Conservation (phyloP, 2,888 invertebrate genomes). For the Drosophila siamana region DNA sequence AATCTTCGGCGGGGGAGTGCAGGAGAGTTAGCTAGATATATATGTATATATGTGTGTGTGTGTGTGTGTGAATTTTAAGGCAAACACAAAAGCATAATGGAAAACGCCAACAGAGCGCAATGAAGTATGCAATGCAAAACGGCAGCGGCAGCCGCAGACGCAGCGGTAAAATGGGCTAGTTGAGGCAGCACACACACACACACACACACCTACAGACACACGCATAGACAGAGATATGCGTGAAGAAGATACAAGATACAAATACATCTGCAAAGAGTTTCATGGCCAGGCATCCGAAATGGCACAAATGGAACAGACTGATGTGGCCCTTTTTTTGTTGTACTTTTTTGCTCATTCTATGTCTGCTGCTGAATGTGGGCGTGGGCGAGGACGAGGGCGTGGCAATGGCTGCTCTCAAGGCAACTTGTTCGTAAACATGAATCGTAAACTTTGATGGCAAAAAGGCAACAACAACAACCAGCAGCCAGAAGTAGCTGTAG, state of each 20-base stretch:
- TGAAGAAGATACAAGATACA: slow-evolving; percentile 9
- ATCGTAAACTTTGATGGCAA: slow-evolving; percentile 52
- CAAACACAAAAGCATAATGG: slow-evolving; percentile 74
- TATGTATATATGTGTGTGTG: slow-evolving; percentile 9
- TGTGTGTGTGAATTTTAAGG: slow-evolving; percentile 61
- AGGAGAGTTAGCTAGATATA: slow-evolving; percentile 3
- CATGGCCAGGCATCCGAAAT: slow-evolving; percentile 42
- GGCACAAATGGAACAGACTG: slow-evolving; percentile 33
- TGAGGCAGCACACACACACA: slow-evolving; percentile 24
- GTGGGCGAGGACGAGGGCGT: slow-evolving; percentile 30
- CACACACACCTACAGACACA: background rate
- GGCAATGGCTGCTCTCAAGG: slow-evolving; percentile 47
- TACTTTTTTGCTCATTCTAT: background rate
- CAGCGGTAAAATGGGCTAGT: slow-evolving; percentile 53
- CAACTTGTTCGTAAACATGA: slow-evolving; percentile 48
- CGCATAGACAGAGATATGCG: slow-evolving; percentile 3
- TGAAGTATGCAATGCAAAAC: slow-evolving; percentile 69
- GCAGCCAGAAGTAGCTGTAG: slow-evolving; percentile 3
- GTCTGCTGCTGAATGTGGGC: slow-evolving; percentile 25
- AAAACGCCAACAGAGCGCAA: slow-evolving; percentile 76
- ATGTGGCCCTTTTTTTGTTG: slow-evolving; percentile 9
- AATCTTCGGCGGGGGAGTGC: background rate
- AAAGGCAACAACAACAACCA: slow-evolving; percentile 2
- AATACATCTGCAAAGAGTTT: slow-evolving; percentile 24
- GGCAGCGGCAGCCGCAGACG: slow-evolving; percentile 8